Evolutionary conservation across 2,797 vertebrate species (phyloP).

Genomic region (Poecilia picta): DNA sequence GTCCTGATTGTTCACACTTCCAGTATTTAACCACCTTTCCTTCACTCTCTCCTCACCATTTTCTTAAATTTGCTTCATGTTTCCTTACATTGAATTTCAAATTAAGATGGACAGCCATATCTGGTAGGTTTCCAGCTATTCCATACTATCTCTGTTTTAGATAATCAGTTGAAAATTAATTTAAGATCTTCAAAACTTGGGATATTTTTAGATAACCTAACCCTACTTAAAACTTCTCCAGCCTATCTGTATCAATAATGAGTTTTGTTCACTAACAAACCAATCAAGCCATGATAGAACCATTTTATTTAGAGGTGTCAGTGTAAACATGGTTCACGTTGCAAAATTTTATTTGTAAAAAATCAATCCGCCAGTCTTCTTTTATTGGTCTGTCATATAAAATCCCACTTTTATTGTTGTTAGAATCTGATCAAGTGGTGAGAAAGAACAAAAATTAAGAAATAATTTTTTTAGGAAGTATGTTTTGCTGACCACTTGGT

Average conservation of each 20-base stretch:
- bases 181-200: neutral
- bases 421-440: neutral
- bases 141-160: neutral
- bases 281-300: neutral
- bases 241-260: too few relatives aligned
- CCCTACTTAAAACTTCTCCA: neutral
- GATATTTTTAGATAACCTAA: neutral
- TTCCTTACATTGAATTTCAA: too few relatives aligned
- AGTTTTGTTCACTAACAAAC: neutral
- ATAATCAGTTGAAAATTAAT: neutral
- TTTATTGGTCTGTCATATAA: neutral
- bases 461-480: neutral
- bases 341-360: neutral
- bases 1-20: too few relatives aligned
- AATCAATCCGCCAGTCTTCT: neutral
- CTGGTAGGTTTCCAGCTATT: neutral
- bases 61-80: too few relatives aligned
- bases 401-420: neutral
- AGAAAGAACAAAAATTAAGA: neutral
- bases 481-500: neutral
- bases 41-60: too few relatives aligned
- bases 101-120: too few relatives aligned
- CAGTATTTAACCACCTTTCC: too few relatives aligned
- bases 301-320: neutral
- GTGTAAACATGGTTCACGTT: neutral